phyloP scores from a whole-genome alignment of 2,797 vertebrate species.

The Thaleichthys pacificus region DNA sequence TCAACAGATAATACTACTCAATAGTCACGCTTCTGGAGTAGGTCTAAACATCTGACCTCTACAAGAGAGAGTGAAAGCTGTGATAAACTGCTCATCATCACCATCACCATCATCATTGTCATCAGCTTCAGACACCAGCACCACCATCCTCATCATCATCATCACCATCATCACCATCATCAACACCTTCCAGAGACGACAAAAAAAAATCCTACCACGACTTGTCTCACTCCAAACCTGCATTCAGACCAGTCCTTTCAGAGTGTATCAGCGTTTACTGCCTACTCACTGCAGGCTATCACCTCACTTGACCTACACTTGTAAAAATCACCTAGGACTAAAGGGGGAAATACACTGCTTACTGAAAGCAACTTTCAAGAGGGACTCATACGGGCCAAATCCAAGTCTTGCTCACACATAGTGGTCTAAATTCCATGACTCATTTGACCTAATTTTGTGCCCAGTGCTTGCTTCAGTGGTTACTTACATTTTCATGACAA shows the following conservation, averaged over 20 bases:
- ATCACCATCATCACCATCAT: too few species aligned
- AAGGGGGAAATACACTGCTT: constrained; percentile 3
- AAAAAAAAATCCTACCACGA: neutral
- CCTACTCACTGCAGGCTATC: neutral
- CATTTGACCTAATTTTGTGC: neutral
- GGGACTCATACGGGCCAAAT: neutral
- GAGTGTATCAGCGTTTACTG: neutral
- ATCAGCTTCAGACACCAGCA: neutral
- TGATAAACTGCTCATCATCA: neutral
- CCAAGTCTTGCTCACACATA: neutral
- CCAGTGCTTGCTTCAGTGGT: neutral
- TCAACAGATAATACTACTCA: too few species aligned
- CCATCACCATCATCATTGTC: neutral
- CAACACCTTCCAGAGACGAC: too few species aligned
- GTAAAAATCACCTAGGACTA: neutral
- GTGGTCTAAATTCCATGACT: neutral
- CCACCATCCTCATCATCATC: too few species aligned
- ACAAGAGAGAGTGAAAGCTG: too few species aligned
- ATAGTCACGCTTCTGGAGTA: too few species aligned
- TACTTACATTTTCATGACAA: neutral
- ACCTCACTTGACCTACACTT: constrained; percentile 30
- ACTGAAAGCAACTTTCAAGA: neutral
- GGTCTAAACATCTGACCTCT: too few species aligned
- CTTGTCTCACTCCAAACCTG: neutral
- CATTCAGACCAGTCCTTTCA: neutral